phyloP scores from a whole-genome alignment of 1,140 invertebrate species.

The Ephestia elutella region DNA sequence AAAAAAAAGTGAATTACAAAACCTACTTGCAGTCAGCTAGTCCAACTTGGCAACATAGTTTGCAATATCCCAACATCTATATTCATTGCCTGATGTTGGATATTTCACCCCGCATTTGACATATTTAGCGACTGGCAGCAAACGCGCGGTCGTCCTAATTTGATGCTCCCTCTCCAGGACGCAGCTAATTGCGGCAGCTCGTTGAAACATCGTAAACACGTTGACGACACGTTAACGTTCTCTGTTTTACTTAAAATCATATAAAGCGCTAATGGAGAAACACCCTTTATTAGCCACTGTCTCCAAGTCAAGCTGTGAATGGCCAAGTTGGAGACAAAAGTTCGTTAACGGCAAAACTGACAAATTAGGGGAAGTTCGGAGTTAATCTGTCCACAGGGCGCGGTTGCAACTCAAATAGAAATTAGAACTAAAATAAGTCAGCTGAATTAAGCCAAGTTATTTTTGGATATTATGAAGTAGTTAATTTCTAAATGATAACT shows the following conservation, averaged over 20 bases:
- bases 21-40: too few relatives aligned
- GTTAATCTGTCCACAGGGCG: not conserved
- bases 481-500: too few relatives aligned
- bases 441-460: not conserved
- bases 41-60: too few relatives aligned
- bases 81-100: not conserved
- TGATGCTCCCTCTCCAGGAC: not conserved
- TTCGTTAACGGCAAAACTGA: not conserved
- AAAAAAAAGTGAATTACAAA: too few relatives aligned
- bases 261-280: not conserved
- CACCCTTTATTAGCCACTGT: not conserved
- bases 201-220: not conserved
- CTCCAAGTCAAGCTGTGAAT: not conserved
- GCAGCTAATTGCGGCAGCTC: not conserved
- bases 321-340: not conserved
- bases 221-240: slow-evolving; percentile 2
- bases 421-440: not conserved
- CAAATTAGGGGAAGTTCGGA: not conserved
- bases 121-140: too few relatives aligned
- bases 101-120: too few relatives aligned
- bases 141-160: not conserved
- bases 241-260: not conserved
- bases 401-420: not conserved
- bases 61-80: too few relatives aligned
- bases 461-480: too few relatives aligned